A percentile compares a stretch with the other conserved stretches of the same genome.
Evolutionary conservation across 2,797 vertebrate genomes (phyloP).

Genomic region (Sebastes vulpes): DNA sequence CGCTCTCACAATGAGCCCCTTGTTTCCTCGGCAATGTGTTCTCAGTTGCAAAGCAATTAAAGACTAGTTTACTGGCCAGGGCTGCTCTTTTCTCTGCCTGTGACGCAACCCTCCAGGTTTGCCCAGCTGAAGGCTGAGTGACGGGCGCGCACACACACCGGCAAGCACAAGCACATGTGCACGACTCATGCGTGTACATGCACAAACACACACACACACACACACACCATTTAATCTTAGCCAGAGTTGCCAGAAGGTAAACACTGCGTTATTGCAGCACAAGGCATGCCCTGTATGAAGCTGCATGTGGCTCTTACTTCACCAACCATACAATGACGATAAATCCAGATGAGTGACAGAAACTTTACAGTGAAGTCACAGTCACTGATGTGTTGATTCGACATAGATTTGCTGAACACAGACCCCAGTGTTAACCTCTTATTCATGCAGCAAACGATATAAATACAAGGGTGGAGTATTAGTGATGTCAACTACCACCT

Average conservation of each 20-base stretch:
- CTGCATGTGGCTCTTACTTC: slow-evolving; percentile 16
- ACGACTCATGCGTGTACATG: background rate
- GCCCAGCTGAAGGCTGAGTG: slow-evolving; percentile 65
- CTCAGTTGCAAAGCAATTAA: slow-evolving; percentile 85
- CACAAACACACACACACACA: slow-evolving; percentile 7
- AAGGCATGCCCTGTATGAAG: slow-evolving; percentile 50
- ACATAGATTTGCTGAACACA: slow-evolving; percentile 27
- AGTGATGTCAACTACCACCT: slow-evolving; percentile 24
- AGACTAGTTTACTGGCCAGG: slow-evolving; percentile 79
- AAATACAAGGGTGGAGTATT: slow-evolving; percentile 11
- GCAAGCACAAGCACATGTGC: slow-evolving; percentile 35
- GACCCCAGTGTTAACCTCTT: slow-evolving; percentile 21
- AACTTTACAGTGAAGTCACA: slow-evolving; percentile 36
- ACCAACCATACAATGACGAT: slow-evolving; percentile 23
- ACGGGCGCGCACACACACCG: slow-evolving; percentile 48
- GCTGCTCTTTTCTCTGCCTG: slow-evolving; percentile 61
- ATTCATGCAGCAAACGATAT: slow-evolving; percentile 2
- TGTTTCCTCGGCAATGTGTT: slow-evolving; percentile 82
- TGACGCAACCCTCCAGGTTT: slow-evolving; percentile 74
- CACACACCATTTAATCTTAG: slow-evolving; percentile 30
- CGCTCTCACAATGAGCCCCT: slow-evolving; percentile 81
- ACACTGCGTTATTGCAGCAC: slow-evolving; percentile 48
- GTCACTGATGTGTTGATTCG: slow-evolving; percentile 35
- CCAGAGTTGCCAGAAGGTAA: slow-evolving; percentile 59
- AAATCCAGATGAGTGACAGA: slow-evolving; percentile 53